Conservation (phyloP, 2,888 invertebrate genomes). For the Congeria kusceri region DNA sequence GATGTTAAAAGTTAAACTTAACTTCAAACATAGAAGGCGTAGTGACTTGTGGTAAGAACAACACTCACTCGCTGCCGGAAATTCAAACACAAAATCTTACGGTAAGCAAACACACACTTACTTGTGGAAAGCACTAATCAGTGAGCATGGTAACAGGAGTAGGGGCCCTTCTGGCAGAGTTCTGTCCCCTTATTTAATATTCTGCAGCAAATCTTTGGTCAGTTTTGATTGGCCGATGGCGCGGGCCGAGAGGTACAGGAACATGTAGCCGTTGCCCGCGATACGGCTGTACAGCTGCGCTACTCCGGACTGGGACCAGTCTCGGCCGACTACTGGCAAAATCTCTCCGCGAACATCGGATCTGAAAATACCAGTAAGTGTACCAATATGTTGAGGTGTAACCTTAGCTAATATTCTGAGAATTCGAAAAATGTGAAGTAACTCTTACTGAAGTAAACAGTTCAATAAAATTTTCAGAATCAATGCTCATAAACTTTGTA, state of each 20-base stretch:
- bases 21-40: too few species aligned
- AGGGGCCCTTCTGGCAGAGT: slow-evolving; percentile 98
- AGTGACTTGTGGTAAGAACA: too few species aligned
- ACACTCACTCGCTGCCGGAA: too few species aligned
- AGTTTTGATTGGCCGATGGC: slow-evolving; percentile 95
- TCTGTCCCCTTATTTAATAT: slow-evolving; percentile 95
- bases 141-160: slow-evolving; percentile 97
- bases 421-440: too few species aligned
- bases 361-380: slow-evolving; percentile 85
- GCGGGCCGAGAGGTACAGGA: slow-evolving; percentile 97
- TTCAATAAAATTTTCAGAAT: too few species aligned
- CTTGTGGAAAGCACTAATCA: slow-evolving; percentile 97
- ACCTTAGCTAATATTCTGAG: too few species aligned
- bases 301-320: slow-evolving; percentile 99
- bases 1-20: too few species aligned
- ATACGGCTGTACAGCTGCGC: slow-evolving; percentile 99
- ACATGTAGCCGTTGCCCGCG: slow-evolving; percentile 97
- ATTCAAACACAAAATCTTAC: too few species aligned
- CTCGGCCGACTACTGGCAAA: slow-evolving; percentile 98
- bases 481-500: too few species aligned
- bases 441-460: too few species aligned
- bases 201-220: slow-evolving; percentile 97
- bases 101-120: slow-evolving; percentile 64
- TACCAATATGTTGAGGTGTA: too few species aligned
- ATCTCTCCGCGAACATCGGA: slow-evolving; percentile 99